Evolutionary conservation across 2,113 vertebrate species (phyloP).

Genomic region (Junco hyemalis): DNA sequence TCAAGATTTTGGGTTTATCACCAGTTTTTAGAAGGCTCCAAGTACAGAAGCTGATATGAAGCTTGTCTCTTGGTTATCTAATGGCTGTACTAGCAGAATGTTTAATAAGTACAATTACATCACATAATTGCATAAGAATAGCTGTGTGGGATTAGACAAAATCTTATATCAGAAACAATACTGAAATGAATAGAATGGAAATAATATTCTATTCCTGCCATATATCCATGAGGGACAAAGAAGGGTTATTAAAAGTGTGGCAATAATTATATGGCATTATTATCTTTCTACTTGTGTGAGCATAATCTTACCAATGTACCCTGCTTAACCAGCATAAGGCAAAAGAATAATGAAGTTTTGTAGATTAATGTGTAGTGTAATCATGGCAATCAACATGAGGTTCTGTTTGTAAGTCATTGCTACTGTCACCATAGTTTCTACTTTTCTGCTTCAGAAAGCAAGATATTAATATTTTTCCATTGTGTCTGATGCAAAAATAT

Average conservation of each 20-base stretch:
- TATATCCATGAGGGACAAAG: not conserved
- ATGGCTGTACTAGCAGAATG: not conserved
- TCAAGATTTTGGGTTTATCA: not conserved
- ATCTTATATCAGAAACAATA: not conserved
- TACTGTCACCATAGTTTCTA: not conserved
- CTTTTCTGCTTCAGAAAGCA: not conserved
- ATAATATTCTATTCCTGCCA: not conserved
- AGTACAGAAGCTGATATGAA: not conserved
- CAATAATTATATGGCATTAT: not conserved
- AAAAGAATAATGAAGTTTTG: not conserved
- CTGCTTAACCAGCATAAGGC: not conserved
- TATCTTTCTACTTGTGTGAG: not conserved
- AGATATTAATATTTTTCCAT: not conserved
- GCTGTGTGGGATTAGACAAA: not conserved
- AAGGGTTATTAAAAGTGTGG: not conserved
- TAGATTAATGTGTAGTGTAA: not conserved
- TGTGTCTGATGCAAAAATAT: not conserved
- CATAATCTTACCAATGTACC: not conserved
- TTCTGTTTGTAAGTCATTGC: not conserved
- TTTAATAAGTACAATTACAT: not conserved
- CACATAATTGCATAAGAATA: conserved; percentile 6
- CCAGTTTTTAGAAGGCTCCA: not conserved
- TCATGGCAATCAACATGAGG: not conserved
- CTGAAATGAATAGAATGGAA: not conserved
- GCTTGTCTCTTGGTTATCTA: not conserved